phyloP scores from a whole-genome alignment of 2,113 vertebrate species.

The Tilapia sparmanii region DNA sequence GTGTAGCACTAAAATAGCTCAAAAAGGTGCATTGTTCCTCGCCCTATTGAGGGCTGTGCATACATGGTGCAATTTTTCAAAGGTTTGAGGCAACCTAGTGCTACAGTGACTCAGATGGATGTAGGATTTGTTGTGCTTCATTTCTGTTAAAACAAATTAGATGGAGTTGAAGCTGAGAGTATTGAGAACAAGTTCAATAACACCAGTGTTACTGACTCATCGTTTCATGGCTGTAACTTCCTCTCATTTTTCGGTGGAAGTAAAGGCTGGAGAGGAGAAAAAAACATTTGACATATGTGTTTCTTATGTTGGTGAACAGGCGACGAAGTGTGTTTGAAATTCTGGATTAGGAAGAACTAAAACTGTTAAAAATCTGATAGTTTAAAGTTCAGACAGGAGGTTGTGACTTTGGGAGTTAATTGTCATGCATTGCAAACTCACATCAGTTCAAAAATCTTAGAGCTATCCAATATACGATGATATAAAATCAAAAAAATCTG shows the following conservation, averaged over 20 bases:
- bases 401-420: neutral
- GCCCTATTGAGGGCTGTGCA: neutral
- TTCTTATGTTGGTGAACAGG: neutral
- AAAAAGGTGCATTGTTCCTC: neutral
- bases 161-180: neutral
- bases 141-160: neutral
- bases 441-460: neutral
- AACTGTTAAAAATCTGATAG: neutral
- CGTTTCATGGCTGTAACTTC: neutral
- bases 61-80: neutral
- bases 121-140: neutral
- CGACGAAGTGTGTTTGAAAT: neutral
- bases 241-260: neutral
- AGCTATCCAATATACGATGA: neutral
- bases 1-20: neutral
- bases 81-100: neutral
- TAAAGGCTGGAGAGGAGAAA: neutral
- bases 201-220: neutral
- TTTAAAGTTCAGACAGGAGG: neutral
- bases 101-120: neutral
- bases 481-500: neutral
- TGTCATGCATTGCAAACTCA: neutral
- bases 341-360: neutral
- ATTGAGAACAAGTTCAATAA: neutral
- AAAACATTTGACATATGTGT: neutral